Percentiles rank a stretch among this genome's conserved stretches.
Conservation (phyloP, 2,113 vertebrate species). For the Chunga burmeisteri region DNA sequence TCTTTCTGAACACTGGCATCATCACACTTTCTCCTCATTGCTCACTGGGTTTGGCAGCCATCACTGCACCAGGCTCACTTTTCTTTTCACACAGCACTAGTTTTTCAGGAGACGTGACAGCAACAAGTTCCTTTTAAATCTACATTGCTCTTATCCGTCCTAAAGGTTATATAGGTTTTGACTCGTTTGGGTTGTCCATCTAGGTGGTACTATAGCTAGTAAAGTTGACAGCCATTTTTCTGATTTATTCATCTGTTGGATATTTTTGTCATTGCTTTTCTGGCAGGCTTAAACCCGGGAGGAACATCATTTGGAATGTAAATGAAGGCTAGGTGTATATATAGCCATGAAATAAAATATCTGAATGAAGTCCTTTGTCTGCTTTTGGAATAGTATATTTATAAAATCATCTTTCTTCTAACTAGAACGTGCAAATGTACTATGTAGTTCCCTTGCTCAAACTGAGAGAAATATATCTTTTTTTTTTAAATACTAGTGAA, state of each 20-base stretch:
- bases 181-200: rapidly evolving
- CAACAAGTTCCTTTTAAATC: not conserved
- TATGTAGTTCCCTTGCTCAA: not conserved
- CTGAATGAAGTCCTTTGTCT: not conserved
- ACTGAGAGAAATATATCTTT: not conserved
- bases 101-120: not conserved
- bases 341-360: not conserved
- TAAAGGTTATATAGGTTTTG: rapidly evolving
- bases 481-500: not conserved
- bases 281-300: not conserved
- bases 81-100: rapidly evolving
- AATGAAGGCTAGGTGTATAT: not conserved
- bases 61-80: rapidly evolving
- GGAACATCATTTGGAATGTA: not conserved
- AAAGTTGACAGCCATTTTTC: rapidly evolving
- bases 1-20: not conserved
- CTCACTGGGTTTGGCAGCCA: not conserved
- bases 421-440: rapidly evolving
- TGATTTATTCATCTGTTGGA: not conserved
- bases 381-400: not conserved
- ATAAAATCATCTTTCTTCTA: not conserved
- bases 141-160: rapidly evolving
- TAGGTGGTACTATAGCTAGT: not conserved
- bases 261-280: not conserved
- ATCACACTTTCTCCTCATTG: not conserved